These are phyloP conservation scores for Cepaea nemoralis DNA, from an alignment of 1,140 invertebrate genomes.

Conservation along the genomic window DNA sequence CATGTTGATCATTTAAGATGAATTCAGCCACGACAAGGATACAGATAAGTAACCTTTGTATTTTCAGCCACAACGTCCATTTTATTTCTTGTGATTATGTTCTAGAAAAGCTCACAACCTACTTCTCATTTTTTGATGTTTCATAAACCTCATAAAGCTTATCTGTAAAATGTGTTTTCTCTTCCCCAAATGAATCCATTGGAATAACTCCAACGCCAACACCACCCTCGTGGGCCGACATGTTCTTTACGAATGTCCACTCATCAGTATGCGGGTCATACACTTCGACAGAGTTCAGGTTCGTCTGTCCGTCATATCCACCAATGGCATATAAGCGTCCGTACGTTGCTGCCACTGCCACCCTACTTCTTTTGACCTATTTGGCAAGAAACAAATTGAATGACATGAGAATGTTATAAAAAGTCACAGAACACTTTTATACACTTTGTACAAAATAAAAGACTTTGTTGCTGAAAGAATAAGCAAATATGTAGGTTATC, in stretches of 20 bases:
- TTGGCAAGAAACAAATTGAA: neutral
- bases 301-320: conserved; percentile 70
- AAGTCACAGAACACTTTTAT: too few relatives aligned
- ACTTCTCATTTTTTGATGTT: too few relatives aligned
- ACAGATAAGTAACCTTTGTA: too few relatives aligned
- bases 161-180: neutral
- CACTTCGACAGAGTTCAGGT: conserved; percentile 68
- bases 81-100: too few relatives aligned
- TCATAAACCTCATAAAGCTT: neutral
- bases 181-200: conserved; percentile 34
- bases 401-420: too few relatives aligned
- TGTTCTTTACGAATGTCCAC: conserved; percentile 79
- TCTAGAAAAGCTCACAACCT: too few relatives aligned
- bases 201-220: conserved; percentile 89
- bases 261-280: conserved; percentile 65
- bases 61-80: too few relatives aligned
- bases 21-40: too few relatives aligned
- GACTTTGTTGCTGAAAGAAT: too few relatives aligned
- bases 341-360: conserved; percentile 88
- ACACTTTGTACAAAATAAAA: too few relatives aligned
- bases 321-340: conserved; percentile 88
- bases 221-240: conserved; percentile 92
- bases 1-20: too few relatives aligned
- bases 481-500: too few relatives aligned
- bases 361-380: conserved; percentile 81